Conservation (phyloP, 2,113 vertebrate species). For the Caloenas nicobarica region DNA sequence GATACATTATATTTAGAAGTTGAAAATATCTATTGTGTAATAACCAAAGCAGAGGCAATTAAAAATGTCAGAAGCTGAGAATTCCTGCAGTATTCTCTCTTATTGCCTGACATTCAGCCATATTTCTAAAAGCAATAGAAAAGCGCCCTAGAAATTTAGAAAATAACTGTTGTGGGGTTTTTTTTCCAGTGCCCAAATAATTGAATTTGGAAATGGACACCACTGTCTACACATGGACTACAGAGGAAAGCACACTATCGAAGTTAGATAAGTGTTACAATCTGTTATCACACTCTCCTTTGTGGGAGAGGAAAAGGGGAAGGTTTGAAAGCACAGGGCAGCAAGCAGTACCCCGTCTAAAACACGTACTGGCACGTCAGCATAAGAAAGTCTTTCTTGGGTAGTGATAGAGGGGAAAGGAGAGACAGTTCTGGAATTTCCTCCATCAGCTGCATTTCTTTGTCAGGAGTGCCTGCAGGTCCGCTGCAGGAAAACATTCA, state of each 20-base stretch:
- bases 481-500: not conserved
- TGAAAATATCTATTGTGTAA: conserved; percentile 41
- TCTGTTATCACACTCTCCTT: not conserved
- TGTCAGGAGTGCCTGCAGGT: not conserved
- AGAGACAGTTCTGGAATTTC: not conserved
- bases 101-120: not conserved
- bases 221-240: not conserved
- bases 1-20: conserved; percentile 59
- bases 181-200: not conserved
- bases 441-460: not conserved
- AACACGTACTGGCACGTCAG: not conserved
- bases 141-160: not conserved
- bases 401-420: not conserved
- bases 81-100: not conserved
- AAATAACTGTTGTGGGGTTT: not conserved
- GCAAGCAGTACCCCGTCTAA: not conserved
- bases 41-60: conserved; percentile 43
- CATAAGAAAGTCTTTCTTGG: not conserved
- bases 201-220: not conserved
- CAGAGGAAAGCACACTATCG: not conserved
- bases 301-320: not conserved
- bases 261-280: not conserved
- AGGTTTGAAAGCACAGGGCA: not conserved
- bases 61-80: conserved; percentile 50
- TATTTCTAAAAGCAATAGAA: conserved; percentile 25